Base-by-base conservation (phyloP, 2,797 vertebrate genomes). In the Sternotherus odoratus region DNA sequence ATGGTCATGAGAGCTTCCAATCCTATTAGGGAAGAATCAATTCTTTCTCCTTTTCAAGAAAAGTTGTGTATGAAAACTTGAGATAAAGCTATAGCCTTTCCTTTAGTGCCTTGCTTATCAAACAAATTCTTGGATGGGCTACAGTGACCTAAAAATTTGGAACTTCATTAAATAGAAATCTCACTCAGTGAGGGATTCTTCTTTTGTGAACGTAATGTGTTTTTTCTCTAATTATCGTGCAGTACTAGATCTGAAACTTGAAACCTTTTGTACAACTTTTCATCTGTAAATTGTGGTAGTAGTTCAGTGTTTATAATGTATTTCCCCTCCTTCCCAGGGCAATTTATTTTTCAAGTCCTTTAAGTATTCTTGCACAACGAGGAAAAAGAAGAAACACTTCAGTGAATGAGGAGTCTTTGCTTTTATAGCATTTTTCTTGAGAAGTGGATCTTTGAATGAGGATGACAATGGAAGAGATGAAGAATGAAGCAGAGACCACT, bases 391-490 rank as follows among this genome's bases (percentile, higher is more conserved):
- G 94, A 97, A 93, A 96, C 88, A 69, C 89, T 94, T 92, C 91
- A 93, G 98, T 98, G 98, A 98, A 98, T 98, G 98, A 98, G 96
- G 98, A 98, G 96, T 94, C 93, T 50, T 95, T 98, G 97, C 97
- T 98, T 98, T 97, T 97, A 93, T 98, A 98, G 98, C 97, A 96
- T 98, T 98, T 98, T 98, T 97, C 97, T 98, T 91, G 96, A 97
- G 96, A 98, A 97, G 98, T 97, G 98, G 97, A 91, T 95, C 98
- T 99, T 99, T 99, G 98, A 98, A 99, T 98, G 98, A 99, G 98
- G 98, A 99, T 99, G 99, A 99, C 98, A 99, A 99, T 99, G 99
- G 99, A 99, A 98, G 98, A 99, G 98, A 99, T 98, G 98, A 99
- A 99, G 99, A 99, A 99, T 99, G 99, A 99, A 99, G 98, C 98